phyloP scores from a whole-genome alignment of 1,140 invertebrate genomes.

The Drosophila virilis region DNA sequence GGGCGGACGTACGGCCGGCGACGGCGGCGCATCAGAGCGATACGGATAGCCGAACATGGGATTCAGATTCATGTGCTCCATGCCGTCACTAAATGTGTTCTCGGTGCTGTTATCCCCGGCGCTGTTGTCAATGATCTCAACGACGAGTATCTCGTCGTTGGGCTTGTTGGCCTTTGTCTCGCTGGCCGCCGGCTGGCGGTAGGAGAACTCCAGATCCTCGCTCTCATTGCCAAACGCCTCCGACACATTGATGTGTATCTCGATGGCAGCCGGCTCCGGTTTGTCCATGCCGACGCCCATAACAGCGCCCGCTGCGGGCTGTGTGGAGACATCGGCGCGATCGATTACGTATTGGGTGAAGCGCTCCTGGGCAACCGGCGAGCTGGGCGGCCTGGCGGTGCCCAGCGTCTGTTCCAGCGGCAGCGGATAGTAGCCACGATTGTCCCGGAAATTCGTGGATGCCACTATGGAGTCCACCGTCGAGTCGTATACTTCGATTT shows the following conservation, averaged over 20 bases:
- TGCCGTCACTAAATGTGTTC: constrained; percentile 15
- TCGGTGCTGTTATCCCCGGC: constrained; percentile 59
- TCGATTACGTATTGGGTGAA: constrained; percentile 82
- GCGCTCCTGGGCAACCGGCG: constrained; percentile 52
- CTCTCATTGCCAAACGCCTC: constrained; percentile 78
- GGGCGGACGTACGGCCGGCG: constrained; percentile 50
- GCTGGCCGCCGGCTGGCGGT: constrained; percentile 54
- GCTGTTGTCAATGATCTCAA: constrained; percentile 75
- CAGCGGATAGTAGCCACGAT: constrained; percentile 57
- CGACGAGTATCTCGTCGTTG: constrained; percentile 77
- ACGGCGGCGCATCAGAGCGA: constrained; percentile 39
- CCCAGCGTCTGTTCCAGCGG: constrained; percentile 40
- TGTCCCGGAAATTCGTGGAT: constrained; percentile 75
- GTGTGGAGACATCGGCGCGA: constrained; percentile 73
- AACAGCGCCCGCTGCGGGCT: constrained; percentile 39
- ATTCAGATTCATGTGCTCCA: constrained; percentile 51
- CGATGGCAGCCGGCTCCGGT: constrained; percentile 77
- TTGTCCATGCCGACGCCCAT: constrained; percentile 39
- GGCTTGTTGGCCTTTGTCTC: constrained; percentile 26
- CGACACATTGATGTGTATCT: constrained; percentile 82
- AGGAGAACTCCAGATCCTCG: constrained; percentile 79
- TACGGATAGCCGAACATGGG: constrained; percentile 65
- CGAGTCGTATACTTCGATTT: constrained; percentile 82
- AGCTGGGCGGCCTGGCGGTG: constrained; percentile 48
- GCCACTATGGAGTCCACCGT: constrained; percentile 78